Evolutionary conservation across 2,113 vertebrate species (phyloP).

Genomic region (Ploceus nigricollis): DNA sequence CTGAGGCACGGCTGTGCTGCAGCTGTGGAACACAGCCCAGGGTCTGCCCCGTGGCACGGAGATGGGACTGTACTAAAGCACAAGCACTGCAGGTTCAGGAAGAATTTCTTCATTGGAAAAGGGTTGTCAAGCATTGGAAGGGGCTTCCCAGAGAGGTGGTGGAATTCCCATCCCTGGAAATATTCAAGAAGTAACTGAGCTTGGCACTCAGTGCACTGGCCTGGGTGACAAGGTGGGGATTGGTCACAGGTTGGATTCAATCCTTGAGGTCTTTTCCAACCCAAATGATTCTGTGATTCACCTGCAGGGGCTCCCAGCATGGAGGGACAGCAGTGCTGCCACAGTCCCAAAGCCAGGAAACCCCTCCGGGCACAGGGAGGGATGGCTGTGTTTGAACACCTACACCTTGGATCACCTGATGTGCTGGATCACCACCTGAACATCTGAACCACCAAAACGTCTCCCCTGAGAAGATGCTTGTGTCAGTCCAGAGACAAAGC

Average conservation of each 20-base stretch:
- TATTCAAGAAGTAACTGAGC: not conserved
- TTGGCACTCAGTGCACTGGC: not conserved
- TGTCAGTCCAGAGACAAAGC: not conserved
- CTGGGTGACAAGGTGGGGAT: not conserved
- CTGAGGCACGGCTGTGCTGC: fast-evolving
- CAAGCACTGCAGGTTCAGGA: not conserved
- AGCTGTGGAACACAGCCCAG: not conserved
- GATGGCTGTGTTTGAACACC: not conserved
- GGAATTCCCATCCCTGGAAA: not conserved
- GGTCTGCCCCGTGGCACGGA: not conserved
- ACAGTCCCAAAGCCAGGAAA: not conserved
- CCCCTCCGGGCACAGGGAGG: not conserved
- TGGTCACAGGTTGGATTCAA: not conserved
- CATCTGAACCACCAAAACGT: not conserved
- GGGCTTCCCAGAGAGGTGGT: not conserved
- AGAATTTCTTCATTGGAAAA: not conserved
- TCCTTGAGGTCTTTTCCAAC: not conserved
- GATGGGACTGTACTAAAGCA: not conserved
- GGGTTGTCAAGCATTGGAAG: not conserved
- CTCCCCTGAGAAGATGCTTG: not conserved
- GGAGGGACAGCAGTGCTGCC: not conserved
- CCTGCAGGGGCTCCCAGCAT: not conserved
- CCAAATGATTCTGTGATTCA: not conserved
- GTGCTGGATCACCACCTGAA: not conserved
- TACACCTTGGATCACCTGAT: not conserved